These are phyloP conservation scores for Agapornis roseicollis DNA, from an alignment of 2,113 vertebrate species.

Conservation along the genomic window DNA sequence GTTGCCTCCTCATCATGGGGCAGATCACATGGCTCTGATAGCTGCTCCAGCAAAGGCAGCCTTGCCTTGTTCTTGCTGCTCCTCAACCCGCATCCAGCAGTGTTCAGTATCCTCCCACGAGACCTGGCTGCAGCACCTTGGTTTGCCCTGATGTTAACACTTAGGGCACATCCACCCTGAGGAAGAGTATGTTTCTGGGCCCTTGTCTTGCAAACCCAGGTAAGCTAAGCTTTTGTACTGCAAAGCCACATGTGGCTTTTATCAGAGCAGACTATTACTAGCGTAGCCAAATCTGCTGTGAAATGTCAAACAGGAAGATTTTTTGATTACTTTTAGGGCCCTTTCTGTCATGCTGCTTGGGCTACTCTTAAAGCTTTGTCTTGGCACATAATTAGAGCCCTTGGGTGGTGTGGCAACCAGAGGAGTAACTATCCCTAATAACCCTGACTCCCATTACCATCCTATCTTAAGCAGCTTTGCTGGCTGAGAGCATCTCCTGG, in stretches of 20 bases:
- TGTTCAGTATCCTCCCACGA: background rate
- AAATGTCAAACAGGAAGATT: background rate
- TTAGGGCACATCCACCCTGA: background rate
- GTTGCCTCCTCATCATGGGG: background rate
- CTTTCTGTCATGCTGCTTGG: background rate
- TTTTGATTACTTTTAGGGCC: background rate
- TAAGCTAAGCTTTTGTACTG: background rate
- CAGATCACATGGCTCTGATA: background rate
- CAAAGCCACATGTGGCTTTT: background rate
- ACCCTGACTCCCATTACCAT: background rate
- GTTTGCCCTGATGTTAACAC: background rate
- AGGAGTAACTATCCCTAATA: background rate
- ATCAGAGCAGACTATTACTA: background rate
- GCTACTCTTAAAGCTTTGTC: background rate
- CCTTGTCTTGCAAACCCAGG: background rate
- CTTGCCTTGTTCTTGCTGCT: rapidly evolving
- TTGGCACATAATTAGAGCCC: background rate
- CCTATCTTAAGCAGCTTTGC: background rate
- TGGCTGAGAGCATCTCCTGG: background rate
- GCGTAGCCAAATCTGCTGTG: background rate
- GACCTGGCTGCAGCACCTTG: background rate
- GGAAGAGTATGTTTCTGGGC: background rate
- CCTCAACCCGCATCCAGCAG: rapidly evolving
- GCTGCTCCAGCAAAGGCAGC: background rate
- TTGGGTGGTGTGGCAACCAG: background rate